phyloP scores from a whole-genome alignment of 2,113 vertebrate genomes.

The Trinectes maculatus region DNA sequence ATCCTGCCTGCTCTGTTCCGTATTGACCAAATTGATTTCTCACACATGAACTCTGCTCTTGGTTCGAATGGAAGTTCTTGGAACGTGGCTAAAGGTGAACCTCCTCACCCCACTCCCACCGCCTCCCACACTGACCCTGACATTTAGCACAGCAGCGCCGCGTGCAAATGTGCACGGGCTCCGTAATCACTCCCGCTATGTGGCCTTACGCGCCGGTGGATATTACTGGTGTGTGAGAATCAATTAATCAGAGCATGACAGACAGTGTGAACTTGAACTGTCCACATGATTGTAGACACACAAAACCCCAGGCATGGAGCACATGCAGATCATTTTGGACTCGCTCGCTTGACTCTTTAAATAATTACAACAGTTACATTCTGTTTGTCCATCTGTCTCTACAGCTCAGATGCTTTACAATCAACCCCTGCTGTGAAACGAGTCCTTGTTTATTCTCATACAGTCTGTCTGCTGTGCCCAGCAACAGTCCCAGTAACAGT shows the following conservation, averaged over 20 bases:
- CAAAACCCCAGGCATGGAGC: conserved; percentile 15
- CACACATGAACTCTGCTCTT: conserved; percentile 47
- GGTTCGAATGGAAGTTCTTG: conserved; percentile 56
- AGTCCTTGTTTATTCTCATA: too few species aligned
- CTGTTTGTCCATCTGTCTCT: conserved; percentile 16
- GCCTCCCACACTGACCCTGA: conserved; percentile 52
- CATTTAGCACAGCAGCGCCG: conserved; percentile 51
- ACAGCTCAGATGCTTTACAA: conserved; percentile 16
- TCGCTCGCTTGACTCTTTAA: conserved; percentile 47
- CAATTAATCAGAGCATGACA: conserved; percentile 42
- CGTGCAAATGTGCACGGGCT: conserved; percentile 18
- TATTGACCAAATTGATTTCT: conserved; percentile 68
- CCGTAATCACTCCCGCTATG: conserved; percentile 44
- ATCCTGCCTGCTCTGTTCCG: conserved; percentile 43
- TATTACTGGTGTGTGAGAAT: conserved; percentile 43
- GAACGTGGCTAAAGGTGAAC: conserved; percentile 30
- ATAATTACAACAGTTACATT: conserved; percentile 32
- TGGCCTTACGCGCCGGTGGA: conserved; percentile 27
- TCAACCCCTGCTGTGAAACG: conserved; percentile 13
- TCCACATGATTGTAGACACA: conserved; percentile 38
- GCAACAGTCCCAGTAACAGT: background rate
- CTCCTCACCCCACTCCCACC: background rate
- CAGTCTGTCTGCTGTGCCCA: too few species aligned
- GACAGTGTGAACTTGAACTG: conserved; percentile 51
- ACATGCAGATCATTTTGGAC: conserved; percentile 31